A percentile compares a stretch with the other conserved stretches of the same genome.
phyloP scores from a whole-genome alignment of 2,888 invertebrate species.

The Callimorpha dominula region DNA sequence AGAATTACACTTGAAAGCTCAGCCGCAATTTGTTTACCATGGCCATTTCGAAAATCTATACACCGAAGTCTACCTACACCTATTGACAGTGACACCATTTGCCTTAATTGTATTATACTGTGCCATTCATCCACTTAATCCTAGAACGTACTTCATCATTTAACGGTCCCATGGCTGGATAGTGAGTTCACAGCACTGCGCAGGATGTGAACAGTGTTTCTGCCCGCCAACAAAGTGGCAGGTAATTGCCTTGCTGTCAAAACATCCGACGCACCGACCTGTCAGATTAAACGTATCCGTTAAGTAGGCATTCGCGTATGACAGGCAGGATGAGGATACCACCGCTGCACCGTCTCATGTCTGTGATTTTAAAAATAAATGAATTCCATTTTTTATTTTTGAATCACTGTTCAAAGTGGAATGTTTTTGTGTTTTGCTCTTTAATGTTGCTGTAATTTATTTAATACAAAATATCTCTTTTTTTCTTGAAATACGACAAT shows the following conservation, averaged over 20 bases:
- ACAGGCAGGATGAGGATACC: conserved; percentile 51
- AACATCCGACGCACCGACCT: conserved; percentile 77
- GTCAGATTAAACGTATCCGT: conserved; percentile 81
- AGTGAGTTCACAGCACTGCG: conserved; percentile 35
- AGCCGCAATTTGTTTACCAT: too few species aligned
- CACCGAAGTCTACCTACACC: not conserved
- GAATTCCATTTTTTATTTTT: conserved; percentile 44
- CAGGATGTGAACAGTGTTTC: conserved; percentile 75
- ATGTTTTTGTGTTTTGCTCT: conserved; percentile 8
- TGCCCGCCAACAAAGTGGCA: conserved; percentile 72
- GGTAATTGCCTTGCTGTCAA: conserved; percentile 83
- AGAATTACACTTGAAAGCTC: not conserved
- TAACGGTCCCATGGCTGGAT: conserved; percentile 14
- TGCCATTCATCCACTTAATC: not conserved
- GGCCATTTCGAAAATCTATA: too few species aligned
- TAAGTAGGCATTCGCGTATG: conserved; percentile 65
- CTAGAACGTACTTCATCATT: conserved; percentile 5
- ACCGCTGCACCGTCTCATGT: conserved; percentile 33
- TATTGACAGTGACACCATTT: not conserved
- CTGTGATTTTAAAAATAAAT: conserved; percentile 54
- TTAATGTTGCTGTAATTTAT: conserved; percentile 1
- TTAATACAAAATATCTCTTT: not conserved
- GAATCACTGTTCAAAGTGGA: conserved; percentile 20
- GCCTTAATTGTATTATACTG: not conserved
- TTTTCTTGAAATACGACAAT: not conserved